phyloP scores from a whole-genome alignment of 2,888 invertebrate genomes.

The Cyclophora punctaria region DNA sequence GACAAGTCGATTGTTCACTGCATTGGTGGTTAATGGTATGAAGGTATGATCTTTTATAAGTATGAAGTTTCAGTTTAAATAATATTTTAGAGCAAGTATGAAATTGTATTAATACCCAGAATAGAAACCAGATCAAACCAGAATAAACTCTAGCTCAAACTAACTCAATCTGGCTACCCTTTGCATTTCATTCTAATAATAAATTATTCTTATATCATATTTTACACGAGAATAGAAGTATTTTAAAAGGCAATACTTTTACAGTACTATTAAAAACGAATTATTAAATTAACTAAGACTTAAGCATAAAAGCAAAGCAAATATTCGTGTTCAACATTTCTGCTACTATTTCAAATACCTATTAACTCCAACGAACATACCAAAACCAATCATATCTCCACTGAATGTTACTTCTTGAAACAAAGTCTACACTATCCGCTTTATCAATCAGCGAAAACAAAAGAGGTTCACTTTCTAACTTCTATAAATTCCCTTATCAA shows the following conservation, averaged over 20 bases:
- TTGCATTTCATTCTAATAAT: not conserved
- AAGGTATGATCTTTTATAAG: no score
- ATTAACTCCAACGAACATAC: no score
- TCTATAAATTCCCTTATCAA: slow-evolving; percentile 52
- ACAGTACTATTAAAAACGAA: not conserved
- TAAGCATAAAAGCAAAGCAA: not conserved
- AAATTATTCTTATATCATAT: not conserved
- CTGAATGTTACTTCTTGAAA: slow-evolving; percentile 2
- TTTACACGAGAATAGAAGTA: not conserved
- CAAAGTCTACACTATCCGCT: slow-evolving; percentile 27
- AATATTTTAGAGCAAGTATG: no score
- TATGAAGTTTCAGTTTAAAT: no score
- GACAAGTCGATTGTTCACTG: no score
- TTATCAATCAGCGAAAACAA: slow-evolving; percentile 42
- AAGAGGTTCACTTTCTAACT: slow-evolving; percentile 42
- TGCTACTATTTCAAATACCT: not conserved
- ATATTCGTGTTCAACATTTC: not conserved
- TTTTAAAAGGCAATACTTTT: not conserved
- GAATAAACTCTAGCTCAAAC: no score
- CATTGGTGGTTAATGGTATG: no score
- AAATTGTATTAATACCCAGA: no score
- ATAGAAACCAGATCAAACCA: no score
- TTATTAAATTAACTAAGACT: not conserved
- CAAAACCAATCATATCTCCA: not conserved
- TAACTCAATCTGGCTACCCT: no score